Evolutionary conservation across 2,888 invertebrate species (phyloP).

Genomic region (Merodon equestris): DNA sequence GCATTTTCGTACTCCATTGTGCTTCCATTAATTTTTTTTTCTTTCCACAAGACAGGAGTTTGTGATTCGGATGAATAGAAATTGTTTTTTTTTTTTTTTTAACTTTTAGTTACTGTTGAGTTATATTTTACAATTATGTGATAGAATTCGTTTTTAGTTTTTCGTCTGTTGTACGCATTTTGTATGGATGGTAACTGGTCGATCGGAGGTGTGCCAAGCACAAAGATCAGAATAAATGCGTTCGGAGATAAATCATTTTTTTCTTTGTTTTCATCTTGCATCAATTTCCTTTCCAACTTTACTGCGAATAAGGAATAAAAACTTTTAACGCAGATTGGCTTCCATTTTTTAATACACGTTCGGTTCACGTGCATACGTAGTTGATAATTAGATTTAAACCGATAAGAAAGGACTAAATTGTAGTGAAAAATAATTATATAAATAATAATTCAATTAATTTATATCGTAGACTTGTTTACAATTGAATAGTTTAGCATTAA

Average conservation of each 20-base stretch:
- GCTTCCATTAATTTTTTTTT: constrained; percentile 45
- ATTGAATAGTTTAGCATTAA: constrained; percentile 39
- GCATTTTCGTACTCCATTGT: constrained; percentile 33
- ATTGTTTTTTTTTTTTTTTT: constrained; percentile 35
- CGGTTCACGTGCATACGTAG: constrained; percentile 7
- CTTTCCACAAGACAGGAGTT: constrained; percentile 53
- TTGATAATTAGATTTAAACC: constrained; percentile 34
- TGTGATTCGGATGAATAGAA: constrained; percentile 61
- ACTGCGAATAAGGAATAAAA: constrained; percentile 11
- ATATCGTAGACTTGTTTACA: constrained; percentile 56
- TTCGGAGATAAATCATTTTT: constrained; percentile 23
- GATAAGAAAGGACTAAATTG: constrained; percentile 45
- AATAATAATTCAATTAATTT: constrained; percentile 25
- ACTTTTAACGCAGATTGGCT: constrained; percentile 66
- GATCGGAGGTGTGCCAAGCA: constrained; percentile 63
- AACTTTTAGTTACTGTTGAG: constrained; percentile 56
- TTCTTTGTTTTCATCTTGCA: too few relatives aligned
- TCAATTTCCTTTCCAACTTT: constrained; percentile 4
- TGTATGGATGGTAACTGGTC: constrained; percentile 6
- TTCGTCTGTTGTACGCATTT: constrained; percentile 50
- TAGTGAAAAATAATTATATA: constrained; percentile 32
- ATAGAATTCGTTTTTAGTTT: constrained; percentile 59
- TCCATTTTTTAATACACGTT: constrained; percentile 68
- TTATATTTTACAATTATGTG: constrained; percentile 68
- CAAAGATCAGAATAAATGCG: constrained; percentile 31